Conservation (phyloP, 2,113 vertebrate species). For the Accipiter virgatus region DNA sequence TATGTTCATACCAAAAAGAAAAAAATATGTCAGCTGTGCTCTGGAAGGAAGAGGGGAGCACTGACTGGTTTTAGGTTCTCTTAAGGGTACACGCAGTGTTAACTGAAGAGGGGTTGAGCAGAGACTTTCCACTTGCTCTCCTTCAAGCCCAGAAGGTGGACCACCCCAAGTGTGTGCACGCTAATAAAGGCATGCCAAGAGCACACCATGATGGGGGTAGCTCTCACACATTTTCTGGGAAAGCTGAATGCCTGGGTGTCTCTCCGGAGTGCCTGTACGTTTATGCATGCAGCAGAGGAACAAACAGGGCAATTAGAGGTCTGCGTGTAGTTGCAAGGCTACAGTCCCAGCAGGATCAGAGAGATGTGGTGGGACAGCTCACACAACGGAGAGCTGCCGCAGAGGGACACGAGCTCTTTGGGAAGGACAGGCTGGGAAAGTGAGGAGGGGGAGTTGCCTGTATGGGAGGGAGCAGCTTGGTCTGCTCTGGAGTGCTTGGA, state of each 20-base stretch:
- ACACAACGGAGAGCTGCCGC: neutral
- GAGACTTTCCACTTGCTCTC: neutral
- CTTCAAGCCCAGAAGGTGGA: neutral
- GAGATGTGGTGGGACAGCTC: neutral
- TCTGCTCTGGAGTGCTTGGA: neutral
- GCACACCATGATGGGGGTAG: neutral
- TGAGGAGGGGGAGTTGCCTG: neutral
- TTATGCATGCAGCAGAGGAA: neutral
- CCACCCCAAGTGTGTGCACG: neutral
- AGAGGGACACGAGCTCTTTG: too few species aligned
- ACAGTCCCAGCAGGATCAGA: neutral
- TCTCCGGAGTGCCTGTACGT: neutral
- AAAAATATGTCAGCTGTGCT: neutral
- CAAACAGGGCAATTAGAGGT: neutral
- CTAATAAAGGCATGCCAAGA: neutral
- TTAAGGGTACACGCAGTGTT: fast-evolving
- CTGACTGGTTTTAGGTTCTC: neutral
- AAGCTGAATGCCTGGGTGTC: neutral
- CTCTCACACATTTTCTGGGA: neutral
- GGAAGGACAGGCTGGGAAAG: neutral
- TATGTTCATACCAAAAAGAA: neutral
- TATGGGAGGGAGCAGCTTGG: neutral
- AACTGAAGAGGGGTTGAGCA: neutral
- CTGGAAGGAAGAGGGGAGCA: neutral
- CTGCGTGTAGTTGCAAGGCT: neutral